Conservation (phyloP, 1,140 invertebrate species). For the Adelges cooleyi region DNA sequence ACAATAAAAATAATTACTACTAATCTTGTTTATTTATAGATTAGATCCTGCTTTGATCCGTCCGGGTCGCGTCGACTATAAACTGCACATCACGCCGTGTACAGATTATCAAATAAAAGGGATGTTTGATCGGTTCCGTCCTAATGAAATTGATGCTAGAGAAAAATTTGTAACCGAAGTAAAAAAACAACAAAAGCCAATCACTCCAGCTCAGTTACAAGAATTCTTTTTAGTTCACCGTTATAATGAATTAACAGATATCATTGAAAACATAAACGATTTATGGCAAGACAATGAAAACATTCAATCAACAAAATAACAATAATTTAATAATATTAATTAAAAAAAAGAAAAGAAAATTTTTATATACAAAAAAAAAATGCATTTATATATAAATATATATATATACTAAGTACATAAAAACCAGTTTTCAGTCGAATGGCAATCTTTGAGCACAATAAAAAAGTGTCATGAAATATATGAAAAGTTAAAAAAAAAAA, state of each 20-base stretch:
- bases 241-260: neutral
- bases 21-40: neutral
- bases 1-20: neutral
- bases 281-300: conserved; percentile 9
- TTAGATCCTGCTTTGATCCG: neutral
- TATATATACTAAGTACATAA: conserved; percentile 23
- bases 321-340: conserved; percentile 21
- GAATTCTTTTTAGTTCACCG: conserved; percentile 8
- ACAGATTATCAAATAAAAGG: neutral
- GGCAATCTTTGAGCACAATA: conserved; percentile 24
- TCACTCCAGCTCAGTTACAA: neutral
- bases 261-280: neutral
- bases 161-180: neutral
- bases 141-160: neutral
- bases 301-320: conserved; percentile 18
- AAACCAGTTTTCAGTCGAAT: conserved; percentile 23
- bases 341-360: conserved; percentile 16
- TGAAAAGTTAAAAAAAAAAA: conserved; percentile 21
- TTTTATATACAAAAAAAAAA: conserved; percentile 18
- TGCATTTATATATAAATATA: no score
- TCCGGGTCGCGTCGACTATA: neutral
- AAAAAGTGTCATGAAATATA: conserved; percentile 24
- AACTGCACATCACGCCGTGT: neutral
- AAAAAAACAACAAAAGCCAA: neutral
- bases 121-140: neutral